Evolutionary conservation across 1,140 invertebrate species (phyloP), one percentile per base, ranked within the genome.

Genomic region (Nasonia giraulti): DNA sequence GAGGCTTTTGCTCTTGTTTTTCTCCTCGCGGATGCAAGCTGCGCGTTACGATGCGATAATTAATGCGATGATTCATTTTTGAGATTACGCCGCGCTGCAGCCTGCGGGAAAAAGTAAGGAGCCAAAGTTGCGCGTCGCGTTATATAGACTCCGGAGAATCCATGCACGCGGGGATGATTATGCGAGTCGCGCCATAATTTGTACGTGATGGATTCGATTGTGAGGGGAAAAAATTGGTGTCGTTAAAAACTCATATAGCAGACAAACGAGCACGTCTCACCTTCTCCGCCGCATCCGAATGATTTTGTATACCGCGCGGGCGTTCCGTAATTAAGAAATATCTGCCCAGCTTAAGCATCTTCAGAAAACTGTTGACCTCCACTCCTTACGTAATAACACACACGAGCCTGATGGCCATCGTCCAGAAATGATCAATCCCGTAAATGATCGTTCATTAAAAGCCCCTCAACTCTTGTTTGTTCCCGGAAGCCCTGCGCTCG

Each of bases 11-110:
- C 55, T 62, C 55, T 62, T 62, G 20, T 62, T 62, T 62, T 62
- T 76, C 44, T 27, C 44, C 8, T 23, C 44, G n/a, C 23, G n/a
- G n/a, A 27, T n/a, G 33, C 44, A 33, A 76, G 11, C 66, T n/a
- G 27, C 68, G 8, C 69, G 17, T 62, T 62, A 62, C 55, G 69
- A 81, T 74, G 44, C 68, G 69, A 74, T 77, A 77, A 76, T 83
- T 83, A 77, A 77, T 77, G 74, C 81, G 62, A 68, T 37, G 73
- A 76, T 83, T 83, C 68, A 83, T 83, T 62, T 40, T 75, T 62
- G 69, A 75, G 62, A 47, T 75, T n/a, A 20, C 75, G 75, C 31
- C 73, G 27, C 44, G 40, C 23, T 14, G 37, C 14, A 5, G 33
- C 33, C 33, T 7, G 27, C 6, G 76, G 55, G 47, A 8, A 14